These are phyloP conservation scores for Nephrotoma appendiculata DNA, from an alignment of 2,888 invertebrate genomes.

Conservation along the genomic window DNA sequence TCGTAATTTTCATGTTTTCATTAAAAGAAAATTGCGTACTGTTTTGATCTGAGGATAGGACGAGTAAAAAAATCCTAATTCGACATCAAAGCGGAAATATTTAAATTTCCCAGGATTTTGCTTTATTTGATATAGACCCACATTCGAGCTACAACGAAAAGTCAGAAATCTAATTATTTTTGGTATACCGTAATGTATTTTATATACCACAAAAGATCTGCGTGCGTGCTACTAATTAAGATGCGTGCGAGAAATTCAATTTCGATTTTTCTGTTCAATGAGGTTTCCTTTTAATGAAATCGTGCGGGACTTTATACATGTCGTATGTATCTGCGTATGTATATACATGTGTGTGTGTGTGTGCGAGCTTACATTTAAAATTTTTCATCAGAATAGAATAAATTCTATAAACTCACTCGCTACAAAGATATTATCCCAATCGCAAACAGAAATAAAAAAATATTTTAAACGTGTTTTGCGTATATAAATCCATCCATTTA, in stretches of 20 bases:
- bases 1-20: too few relatives aligned
- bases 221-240: neutral
- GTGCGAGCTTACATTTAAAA: neutral
- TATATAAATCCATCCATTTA: neutral
- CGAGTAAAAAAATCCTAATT: neutral
- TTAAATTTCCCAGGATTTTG: neutral
- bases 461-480: neutral
- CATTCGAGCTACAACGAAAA: neutral
- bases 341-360: neutral
- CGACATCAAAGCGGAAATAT: neutral
- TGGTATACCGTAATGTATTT: neutral
- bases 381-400: neutral
- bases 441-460: neutral
- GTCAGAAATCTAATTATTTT: neutral
- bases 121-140: neutral
- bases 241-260: neutral
- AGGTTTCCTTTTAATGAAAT: neutral
- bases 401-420: neutral
- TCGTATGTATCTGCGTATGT: neutral
- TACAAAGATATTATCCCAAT: neutral
- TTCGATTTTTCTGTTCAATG: neutral
- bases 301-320: neutral
- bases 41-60: neutral
- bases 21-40: neutral
- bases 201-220: neutral